Conservation (phyloP, 2,113 vertebrate species). For the Ellobius talpinus region DNA sequence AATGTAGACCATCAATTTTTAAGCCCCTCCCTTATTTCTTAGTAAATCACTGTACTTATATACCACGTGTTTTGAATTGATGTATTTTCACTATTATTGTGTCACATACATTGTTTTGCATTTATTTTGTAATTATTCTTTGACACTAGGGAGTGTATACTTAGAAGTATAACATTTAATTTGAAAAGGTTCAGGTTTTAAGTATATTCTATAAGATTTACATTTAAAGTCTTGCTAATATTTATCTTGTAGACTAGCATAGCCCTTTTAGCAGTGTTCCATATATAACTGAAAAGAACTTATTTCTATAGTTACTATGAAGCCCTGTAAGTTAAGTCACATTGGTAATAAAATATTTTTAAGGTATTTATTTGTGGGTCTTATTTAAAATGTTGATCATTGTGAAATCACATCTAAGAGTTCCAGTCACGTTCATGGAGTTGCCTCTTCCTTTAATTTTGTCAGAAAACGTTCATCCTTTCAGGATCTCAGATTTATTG, state of each 20-base stretch:
- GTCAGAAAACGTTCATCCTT: not conserved
- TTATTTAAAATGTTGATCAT: not conserved
- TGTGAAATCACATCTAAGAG: not conserved
- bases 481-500: not conserved
- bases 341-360: not conserved
- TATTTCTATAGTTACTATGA: not conserved
- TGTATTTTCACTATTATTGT: not conserved
- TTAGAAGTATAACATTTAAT: too few species aligned
- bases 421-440: not conserved
- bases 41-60: not conserved
- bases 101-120: too few species aligned
- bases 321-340: not conserved
- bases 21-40: not conserved
- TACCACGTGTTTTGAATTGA: not conserved
- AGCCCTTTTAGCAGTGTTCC: not conserved
- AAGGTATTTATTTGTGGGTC: not conserved
- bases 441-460: not conserved
- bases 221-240: not conserved
- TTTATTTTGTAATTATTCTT: too few species aligned
- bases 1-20: not conserved
- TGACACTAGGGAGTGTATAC: too few species aligned
- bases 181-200: too few species aligned
- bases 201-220: too few species aligned
- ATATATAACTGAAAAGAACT: not conserved
- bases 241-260: not conserved